Conservation (phyloP, 2,113 vertebrate genomes). For the Prunella himalayana region DNA sequence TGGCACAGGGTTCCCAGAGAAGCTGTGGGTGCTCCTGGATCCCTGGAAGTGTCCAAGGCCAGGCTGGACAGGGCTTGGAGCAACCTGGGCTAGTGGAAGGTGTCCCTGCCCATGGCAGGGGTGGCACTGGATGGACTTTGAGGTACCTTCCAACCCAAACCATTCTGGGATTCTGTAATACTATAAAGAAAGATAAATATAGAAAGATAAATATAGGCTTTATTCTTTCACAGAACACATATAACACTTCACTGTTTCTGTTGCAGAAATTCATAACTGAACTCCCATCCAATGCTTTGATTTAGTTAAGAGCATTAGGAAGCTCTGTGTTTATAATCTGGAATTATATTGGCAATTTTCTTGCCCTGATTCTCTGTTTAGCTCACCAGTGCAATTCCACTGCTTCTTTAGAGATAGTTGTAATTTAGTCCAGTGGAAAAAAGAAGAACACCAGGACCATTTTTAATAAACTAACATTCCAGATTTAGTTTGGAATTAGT, state of each 20-base stretch:
- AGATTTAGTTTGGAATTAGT: neutral
- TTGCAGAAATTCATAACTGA: neutral
- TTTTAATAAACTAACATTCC: neutral
- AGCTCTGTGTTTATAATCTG: neutral
- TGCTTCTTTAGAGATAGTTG: neutral
- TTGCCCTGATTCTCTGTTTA: neutral
- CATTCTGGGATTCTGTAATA: neutral
- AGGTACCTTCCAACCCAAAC: no score
- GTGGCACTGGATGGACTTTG: rapidly evolving
- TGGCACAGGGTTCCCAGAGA: neutral
- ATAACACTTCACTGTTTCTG: neutral
- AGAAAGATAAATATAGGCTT: neutral
- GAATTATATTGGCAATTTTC: neutral
- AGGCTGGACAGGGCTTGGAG: rapidly evolving
- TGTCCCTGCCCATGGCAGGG: neutral
- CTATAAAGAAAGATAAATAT: neutral
- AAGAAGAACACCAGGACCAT: neutral
- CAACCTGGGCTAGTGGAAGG: rapidly evolving
- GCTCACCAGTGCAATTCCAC: neutral
- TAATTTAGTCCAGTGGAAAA: neutral
- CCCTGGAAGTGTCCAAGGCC: neutral
- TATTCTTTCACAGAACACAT: neutral
- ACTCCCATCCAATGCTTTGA: neutral
- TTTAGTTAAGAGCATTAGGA: neutral
- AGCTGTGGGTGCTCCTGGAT: neutral